Conservation (phyloP, 2,888 invertebrate species). For the Gymnoscelis rufifasciata region DNA sequence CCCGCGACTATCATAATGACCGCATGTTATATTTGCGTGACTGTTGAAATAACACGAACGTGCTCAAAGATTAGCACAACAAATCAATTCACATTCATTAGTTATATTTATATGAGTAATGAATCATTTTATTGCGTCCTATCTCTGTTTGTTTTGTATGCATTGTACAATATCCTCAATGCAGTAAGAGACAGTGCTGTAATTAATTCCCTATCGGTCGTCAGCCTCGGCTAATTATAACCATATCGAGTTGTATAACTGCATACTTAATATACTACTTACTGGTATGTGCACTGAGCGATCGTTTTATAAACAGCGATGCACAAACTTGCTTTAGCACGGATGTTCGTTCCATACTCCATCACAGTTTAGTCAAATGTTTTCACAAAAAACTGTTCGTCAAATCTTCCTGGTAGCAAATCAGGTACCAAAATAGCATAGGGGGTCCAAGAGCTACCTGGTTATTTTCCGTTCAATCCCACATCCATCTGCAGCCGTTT, state of each 20-base stretch:
- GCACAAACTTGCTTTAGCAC: too few species aligned
- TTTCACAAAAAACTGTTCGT: too few species aligned
- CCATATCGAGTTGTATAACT: slow-evolving; percentile 23
- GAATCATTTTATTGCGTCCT: not conserved
- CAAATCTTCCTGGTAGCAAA: too few species aligned
- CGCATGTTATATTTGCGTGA: not conserved
- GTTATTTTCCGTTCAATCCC: slow-evolving; percentile 21
- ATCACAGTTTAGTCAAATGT: too few species aligned
- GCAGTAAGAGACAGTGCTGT: slow-evolving; percentile 14
- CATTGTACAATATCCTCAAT: slow-evolving; percentile 6
- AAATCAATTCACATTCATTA: not conserved
- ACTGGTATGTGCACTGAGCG: slow-evolving; percentile 3
- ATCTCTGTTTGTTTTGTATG: slow-evolving; percentile 9
- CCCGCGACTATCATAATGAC: too few species aligned
- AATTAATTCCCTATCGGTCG: slow-evolving; percentile 30
- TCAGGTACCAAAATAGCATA: not conserved
- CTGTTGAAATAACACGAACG: not conserved
- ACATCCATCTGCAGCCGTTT: slow-evolving; percentile 13
- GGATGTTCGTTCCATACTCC: too few species aligned
- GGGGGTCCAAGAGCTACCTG: not conserved
- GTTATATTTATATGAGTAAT: not conserved
- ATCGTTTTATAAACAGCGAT: slow-evolving; percentile 1
- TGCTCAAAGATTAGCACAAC: not conserved
- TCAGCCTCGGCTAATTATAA: slow-evolving; percentile 30
- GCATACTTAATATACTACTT: slow-evolving; percentile 8